A percentile compares a stretch with the other conserved stretches of the same genome.
These are phyloP conservation scores for Intellagama lesueurii DNA, from an alignment of 2,797 vertebrate genomes.

Conservation along the genomic window DNA sequence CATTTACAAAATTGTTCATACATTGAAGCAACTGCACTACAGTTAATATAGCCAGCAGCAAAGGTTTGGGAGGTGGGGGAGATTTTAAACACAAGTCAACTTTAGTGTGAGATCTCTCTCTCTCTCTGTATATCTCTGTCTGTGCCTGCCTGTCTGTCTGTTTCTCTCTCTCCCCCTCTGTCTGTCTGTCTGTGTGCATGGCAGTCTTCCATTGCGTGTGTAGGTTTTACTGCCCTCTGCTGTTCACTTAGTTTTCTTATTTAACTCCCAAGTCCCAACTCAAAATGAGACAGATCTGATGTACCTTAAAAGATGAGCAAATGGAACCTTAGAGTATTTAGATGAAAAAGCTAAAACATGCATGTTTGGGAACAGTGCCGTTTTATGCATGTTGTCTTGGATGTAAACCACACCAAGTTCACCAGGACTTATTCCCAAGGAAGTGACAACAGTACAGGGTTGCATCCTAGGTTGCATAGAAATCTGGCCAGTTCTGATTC, in stretches of 20 bases:
- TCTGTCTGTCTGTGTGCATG: not conserved
- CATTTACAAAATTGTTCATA: not conserved
- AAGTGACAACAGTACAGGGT: not conserved
- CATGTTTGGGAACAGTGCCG: not conserved
- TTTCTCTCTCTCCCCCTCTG: not conserved
- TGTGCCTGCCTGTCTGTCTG: too few species aligned
- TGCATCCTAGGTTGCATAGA: not conserved
- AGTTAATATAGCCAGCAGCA: not conserved
- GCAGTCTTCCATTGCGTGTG: not conserved
- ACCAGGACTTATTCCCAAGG: not conserved
- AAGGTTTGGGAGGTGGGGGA: not conserved
- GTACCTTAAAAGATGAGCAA: not conserved
- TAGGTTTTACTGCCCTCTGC: constrained; percentile 16
- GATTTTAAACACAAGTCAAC: not conserved
- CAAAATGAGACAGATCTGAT: not conserved
- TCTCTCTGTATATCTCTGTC: not conserved
- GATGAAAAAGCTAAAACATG: not conserved
- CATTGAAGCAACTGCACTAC: not conserved
- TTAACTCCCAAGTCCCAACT: not conserved
- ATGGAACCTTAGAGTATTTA: not conserved
- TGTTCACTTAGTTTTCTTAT: not conserved
- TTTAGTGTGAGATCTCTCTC: not conserved
- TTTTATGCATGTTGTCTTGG: not conserved
- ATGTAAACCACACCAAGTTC: not conserved
- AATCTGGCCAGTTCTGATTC: not conserved